phyloP scores from a whole-genome alignment of 2,113 vertebrate genomes.

The Mesocricetus auratus region DNA sequence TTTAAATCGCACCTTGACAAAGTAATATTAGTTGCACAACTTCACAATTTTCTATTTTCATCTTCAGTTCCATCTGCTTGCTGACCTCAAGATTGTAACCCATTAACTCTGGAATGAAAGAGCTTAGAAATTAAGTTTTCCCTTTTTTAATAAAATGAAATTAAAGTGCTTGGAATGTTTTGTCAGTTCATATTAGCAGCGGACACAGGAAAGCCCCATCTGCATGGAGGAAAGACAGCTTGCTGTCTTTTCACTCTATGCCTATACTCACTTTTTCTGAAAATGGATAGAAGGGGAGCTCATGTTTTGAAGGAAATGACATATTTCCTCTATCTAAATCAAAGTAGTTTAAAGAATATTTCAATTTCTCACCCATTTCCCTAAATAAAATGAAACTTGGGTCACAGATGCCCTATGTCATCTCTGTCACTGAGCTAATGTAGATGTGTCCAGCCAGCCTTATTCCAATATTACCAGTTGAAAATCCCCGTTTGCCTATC shows the following conservation, averaged over 20 bases:
- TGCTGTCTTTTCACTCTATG: background rate
- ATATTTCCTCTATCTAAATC: background rate
- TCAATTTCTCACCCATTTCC: background rate
- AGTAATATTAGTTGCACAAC: slow-evolving; percentile 59
- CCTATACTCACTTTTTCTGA: background rate
- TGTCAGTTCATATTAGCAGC: background rate
- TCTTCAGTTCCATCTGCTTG: slow-evolving; percentile 49
- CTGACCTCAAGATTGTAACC: slow-evolving; percentile 46
- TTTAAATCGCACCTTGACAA: slow-evolving; percentile 22
- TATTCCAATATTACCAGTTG: background rate
- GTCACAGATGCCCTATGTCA: rapidly evolving
- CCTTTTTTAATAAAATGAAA: slow-evolving; percentile 13
- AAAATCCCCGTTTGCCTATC: background rate
- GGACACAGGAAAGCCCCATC: background rate
- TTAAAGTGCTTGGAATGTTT: background rate
- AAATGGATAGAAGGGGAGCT: background rate
- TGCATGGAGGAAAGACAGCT: rapidly evolving
- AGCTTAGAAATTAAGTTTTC: slow-evolving; percentile 59
- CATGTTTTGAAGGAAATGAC: background rate
- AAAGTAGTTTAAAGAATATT: background rate
- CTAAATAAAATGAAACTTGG: background rate
- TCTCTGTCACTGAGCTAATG: background rate
- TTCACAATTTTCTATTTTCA: slow-evolving; percentile 47
- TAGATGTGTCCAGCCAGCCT: background rate
- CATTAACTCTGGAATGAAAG: slow-evolving; percentile 47